Percentiles rank a stretch among this genome's conserved stretches.
These are phyloP conservation scores for Agrochola macilenta DNA, from an alignment of 2,888 invertebrate genomes.

Conservation along the genomic window DNA sequence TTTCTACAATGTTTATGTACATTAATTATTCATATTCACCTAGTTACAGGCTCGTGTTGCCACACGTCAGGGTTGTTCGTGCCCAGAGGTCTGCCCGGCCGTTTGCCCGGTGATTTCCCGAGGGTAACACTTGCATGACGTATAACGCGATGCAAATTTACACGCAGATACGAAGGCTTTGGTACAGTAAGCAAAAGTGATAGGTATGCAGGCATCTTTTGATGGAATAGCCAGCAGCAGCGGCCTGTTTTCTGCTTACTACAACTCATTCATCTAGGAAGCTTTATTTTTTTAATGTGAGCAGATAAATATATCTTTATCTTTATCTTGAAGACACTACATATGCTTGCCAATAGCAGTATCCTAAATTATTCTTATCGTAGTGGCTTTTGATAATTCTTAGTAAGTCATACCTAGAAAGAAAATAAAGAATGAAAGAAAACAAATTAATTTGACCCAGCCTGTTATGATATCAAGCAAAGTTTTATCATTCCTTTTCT, in stretches of 20 bases:
- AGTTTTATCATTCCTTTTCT: neutral
- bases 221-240: neutral
- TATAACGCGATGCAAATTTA: conserved; percentile 56
- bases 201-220: neutral
- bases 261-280: neutral
- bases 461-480: neutral
- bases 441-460: neutral
- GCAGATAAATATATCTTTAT: no score
- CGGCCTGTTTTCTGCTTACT: neutral
- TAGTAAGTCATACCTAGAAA: neutral
- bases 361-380: neutral
- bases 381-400: neutral
- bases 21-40: conserved; percentile 53
- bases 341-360: neutral
- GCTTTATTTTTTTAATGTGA: no score
- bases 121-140: conserved; percentile 44
- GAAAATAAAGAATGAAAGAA: neutral
- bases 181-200: conserved; percentile 14
- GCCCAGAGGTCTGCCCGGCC: conserved; percentile 24
- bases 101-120: conserved; percentile 58
- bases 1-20: conserved; percentile 37
- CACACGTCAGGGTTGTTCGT: conserved; percentile 20
- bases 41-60: conserved; percentile 27
- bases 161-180: conserved; percentile 10
- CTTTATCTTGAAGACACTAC: neutral